These are phyloP conservation scores for Clytia hemisphaerica DNA, from an alignment of 30 jellyfish, hydroid and myxozoan genomes.

Conservation along the genomic window DNA sequence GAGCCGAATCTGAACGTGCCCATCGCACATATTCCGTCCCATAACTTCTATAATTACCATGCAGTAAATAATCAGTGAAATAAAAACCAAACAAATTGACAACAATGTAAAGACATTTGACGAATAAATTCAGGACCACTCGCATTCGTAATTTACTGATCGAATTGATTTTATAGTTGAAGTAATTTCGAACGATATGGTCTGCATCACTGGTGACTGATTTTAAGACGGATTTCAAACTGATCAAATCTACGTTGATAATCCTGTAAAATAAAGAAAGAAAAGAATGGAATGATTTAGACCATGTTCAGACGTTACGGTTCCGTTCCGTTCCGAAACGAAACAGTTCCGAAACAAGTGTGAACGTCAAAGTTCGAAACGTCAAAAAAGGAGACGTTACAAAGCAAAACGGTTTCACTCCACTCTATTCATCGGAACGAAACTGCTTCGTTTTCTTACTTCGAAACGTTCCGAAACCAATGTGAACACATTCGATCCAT, in stretches of 20 bases:
- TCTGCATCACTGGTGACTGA: constrained; percentile 25
- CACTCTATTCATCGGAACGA: too few species aligned
- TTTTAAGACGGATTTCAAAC: constrained; percentile 20
- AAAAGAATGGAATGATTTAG: too few species aligned
- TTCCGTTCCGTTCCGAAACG: too few species aligned
- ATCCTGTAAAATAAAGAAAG: too few species aligned
- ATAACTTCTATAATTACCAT: constrained; percentile 20
- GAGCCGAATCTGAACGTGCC: background rate
- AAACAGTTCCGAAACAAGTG: too few species aligned
- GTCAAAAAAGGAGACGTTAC: too few species aligned
- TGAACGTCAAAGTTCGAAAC: too few species aligned
- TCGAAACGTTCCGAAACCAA: too few species aligned
- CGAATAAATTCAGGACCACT: constrained; percentile 1
- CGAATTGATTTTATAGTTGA: constrained; percentile 28
- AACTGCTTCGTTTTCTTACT: too few species aligned
- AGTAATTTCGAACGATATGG: constrained; percentile 17
- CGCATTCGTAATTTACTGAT: constrained; percentile 12
- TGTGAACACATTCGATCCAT: too few species aligned
- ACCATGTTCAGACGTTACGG: too few species aligned
- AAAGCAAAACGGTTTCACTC: too few species aligned
- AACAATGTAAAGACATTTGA: constrained; percentile 13
- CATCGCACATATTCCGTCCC: constrained; percentile 18
- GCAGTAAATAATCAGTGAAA: constrained; percentile 23
- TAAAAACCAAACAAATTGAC: constrained; percentile 18
- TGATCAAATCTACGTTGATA: constrained; percentile 25